These are phyloP conservation scores for Molossus molossus DNA, from an alignment of 2,797 vertebrate genomes.

Conservation along the genomic window DNA sequence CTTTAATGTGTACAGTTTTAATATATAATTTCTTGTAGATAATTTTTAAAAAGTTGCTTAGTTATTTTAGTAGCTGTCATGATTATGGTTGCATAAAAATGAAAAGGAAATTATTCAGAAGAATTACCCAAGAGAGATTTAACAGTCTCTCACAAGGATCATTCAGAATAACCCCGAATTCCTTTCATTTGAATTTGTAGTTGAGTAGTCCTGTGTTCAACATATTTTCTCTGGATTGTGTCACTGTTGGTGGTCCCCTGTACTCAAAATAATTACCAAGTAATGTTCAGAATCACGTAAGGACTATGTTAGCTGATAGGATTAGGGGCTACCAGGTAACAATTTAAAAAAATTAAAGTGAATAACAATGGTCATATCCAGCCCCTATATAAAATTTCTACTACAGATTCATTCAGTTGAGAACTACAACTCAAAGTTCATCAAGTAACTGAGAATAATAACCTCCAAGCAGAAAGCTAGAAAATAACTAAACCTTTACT, in stretches of 20 bases:
- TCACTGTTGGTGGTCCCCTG: neutral
- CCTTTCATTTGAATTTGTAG: slow-evolving; percentile 58
- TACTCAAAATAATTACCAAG: slow-evolving; percentile 40
- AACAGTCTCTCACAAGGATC: neutral
- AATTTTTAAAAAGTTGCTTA: neutral
- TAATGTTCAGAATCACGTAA: slow-evolving; percentile 55
- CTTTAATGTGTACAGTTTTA: neutral
- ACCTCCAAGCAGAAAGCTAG: too few species aligned
- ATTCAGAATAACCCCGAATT: neutral
- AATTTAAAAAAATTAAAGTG: slow-evolving; percentile 36
- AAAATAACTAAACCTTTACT: too few species aligned
- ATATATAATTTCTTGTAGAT: slow-evolving; percentile 32
- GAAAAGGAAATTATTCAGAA: slow-evolving; percentile 52
- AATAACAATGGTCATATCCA: neutral
- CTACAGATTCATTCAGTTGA: neutral
- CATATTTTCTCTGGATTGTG: neutral
- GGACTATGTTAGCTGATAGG: neutral
- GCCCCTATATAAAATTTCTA: slow-evolving; percentile 32
- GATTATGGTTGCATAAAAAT: neutral
- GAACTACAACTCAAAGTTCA: too few species aligned
- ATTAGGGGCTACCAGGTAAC: slow-evolving; percentile 7
- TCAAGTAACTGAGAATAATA: too few species aligned
- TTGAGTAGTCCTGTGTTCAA: neutral
- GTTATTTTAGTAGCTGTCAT: slow-evolving; percentile 47
- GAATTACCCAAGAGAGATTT: neutral